Percentiles rank a stretch among this genome's conserved stretches.
These are phyloP conservation scores for Contarinia nasturtii DNA, from an alignment of 1,140 invertebrate genomes.

Conservation along the genomic window DNA sequence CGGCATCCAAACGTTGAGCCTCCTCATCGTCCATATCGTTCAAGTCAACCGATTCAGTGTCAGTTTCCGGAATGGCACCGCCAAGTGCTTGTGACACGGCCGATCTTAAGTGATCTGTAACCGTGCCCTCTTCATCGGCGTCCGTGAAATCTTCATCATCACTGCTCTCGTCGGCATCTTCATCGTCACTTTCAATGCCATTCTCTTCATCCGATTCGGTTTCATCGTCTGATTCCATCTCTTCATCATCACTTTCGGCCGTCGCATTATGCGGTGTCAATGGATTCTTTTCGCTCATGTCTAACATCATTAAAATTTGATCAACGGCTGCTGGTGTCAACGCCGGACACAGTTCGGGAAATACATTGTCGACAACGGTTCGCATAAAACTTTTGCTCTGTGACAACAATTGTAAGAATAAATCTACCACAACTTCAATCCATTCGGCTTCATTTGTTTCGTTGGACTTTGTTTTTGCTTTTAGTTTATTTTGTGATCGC, in stretches of 20 bases:
- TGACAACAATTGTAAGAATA: conserved; percentile 51
- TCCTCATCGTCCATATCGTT: conserved; percentile 57
- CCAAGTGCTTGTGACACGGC: conserved; percentile 43
- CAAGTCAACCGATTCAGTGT: conserved; percentile 50
- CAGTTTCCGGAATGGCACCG: conserved; percentile 29
- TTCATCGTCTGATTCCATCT: conserved; percentile 15
- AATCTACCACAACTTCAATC: conserved; percentile 60
- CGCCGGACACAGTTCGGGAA: conserved; percentile 47
- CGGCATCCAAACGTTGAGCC: conserved; percentile 46
- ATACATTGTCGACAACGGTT: conserved; percentile 46
- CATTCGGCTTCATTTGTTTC: conserved; percentile 41
- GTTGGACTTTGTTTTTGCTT: conserved; percentile 10
- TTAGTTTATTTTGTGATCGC: conserved; percentile 30
- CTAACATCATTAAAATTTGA: conserved; percentile 52
- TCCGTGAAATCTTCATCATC: conserved; percentile 19
- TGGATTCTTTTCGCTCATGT: conserved; percentile 40
- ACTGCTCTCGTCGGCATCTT: conserved; percentile 12
- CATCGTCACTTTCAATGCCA: conserved; percentile 13
- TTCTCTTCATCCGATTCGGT: conserved; percentile 3
- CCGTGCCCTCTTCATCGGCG: conserved; percentile 27
- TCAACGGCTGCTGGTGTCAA: conserved; percentile 43
- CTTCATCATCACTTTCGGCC: conserved; percentile 20
- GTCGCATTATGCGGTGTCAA: conserved; percentile 27
- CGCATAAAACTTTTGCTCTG: conserved; percentile 45
- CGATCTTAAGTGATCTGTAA: conserved; percentile 40